phyloP scores from a whole-genome alignment of 2,888 invertebrate genomes.

The Hirtodrosophila confusa region DNA sequence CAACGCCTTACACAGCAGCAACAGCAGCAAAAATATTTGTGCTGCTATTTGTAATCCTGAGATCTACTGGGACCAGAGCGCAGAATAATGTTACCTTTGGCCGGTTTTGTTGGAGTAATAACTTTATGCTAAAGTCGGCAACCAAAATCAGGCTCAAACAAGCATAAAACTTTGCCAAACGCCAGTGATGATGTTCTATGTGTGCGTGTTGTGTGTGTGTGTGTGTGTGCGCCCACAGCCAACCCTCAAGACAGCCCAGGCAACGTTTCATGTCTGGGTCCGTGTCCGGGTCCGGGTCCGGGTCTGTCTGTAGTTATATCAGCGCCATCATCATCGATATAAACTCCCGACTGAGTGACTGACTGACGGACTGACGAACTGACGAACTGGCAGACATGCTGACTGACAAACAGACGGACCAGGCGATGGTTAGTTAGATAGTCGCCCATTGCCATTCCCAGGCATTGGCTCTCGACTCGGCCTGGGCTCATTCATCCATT shows the following conservation, averaged over 20 bases:
- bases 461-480: conserved; percentile 15
- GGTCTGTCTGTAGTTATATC: conserved; percentile 68
- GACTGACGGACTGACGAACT: conserved; percentile 20
- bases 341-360: conserved; percentile 62
- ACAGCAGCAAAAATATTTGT: conserved; percentile 51
- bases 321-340: conserved; percentile 78
- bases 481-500: conserved; percentile 76
- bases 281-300: conserved; percentile 44
- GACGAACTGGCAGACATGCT: conserved; percentile 5
- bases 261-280: conserved; percentile 56
- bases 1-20: conserved; percentile 41
- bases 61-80: conserved; percentile 23
- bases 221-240: conserved; percentile 27
- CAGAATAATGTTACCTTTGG: conserved; percentile 57
- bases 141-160: conserved; percentile 65
- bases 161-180: conserved; percentile 70
- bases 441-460: conserved; percentile 47
- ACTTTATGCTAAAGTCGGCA: conserved; percentile 60
- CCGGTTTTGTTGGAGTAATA: conserved; percentile 48
- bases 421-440: conserved; percentile 60
- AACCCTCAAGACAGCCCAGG: conserved; percentile 51
- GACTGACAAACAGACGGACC: conserved; percentile 27
- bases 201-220: conserved; percentile 21
- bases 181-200: conserved; percentile 49
- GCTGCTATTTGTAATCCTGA: conserved; percentile 60